Percentiles rank a stretch among this genome's conserved stretches.
Evolutionary conservation across 2,888 invertebrate genomes (phyloP).

Genomic region (Cerceris rybyensis): DNA sequence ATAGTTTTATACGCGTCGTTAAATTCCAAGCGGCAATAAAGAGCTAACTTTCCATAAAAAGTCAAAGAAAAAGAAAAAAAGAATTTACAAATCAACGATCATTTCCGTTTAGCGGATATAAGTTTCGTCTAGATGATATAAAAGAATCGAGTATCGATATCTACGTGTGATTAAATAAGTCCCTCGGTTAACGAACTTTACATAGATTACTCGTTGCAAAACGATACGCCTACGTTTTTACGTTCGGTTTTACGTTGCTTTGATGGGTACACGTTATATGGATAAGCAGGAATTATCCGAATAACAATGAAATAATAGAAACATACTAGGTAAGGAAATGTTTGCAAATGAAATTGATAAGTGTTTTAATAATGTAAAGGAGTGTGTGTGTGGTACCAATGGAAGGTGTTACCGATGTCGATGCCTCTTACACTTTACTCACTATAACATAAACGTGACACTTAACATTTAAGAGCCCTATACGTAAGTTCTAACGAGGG

Average conservation of each 20-base stretch:
- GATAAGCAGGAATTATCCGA: slow-evolving; percentile 74
- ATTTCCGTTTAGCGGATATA: neutral
- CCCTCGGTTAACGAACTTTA: slow-evolving; percentile 30
- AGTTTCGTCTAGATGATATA: neutral
- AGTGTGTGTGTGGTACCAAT: slow-evolving; percentile 50
- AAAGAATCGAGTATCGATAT: neutral
- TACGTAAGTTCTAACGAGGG: slow-evolving; percentile 48
- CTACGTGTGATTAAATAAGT: slow-evolving; percentile 18
- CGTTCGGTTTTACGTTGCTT: slow-evolving; percentile 57
- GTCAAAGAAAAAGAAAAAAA: neutral
- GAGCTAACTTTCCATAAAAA: neutral
- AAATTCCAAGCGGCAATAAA: neutral
- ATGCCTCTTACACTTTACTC: slow-evolving; percentile 50
- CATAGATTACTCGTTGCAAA: slow-evolving; percentile 6
- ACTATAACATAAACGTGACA: slow-evolving; percentile 42
- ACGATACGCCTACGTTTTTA: slow-evolving; percentile 10
- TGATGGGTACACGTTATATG: slow-evolving; percentile 71
- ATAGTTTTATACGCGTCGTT: neutral
- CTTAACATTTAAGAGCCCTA: slow-evolving; percentile 39
- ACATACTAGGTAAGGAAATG: slow-evolving; percentile 78
- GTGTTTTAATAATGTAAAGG: slow-evolving; percentile 63
- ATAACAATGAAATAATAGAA: slow-evolving; percentile 80
- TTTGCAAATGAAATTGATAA: slow-evolving; percentile 64
- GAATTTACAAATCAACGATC: neutral
- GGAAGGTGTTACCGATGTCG: slow-evolving; percentile 40